Conservation (phyloP, 2,888 invertebrate genomes). For the Venusia cambrica region DNA sequence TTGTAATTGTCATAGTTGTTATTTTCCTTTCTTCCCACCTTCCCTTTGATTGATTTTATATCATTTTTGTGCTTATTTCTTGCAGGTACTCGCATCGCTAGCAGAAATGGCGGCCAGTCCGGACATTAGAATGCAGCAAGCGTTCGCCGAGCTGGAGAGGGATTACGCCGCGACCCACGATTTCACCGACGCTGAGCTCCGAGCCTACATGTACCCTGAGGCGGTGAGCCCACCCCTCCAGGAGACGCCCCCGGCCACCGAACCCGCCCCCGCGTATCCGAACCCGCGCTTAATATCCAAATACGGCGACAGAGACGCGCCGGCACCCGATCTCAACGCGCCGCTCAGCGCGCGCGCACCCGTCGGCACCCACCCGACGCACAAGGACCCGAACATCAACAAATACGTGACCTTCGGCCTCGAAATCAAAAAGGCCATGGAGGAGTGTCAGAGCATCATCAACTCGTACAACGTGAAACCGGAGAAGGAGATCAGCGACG, state of each 20-base stretch:
- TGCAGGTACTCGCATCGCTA: conserved; percentile 10
- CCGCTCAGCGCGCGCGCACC: conserved; percentile 57
- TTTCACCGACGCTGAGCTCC: conserved; percentile 11
- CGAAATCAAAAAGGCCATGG: conserved; percentile 73
- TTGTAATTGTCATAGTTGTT: too few relatives aligned
- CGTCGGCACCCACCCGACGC: too few relatives aligned
- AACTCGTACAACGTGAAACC: conserved; percentile 61
- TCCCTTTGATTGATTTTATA: too few relatives aligned
- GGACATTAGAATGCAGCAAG: conserved; percentile 11
- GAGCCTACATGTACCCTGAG: conserved; percentile 54
- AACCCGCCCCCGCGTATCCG: too few relatives aligned
- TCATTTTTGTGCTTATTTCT: too few relatives aligned
- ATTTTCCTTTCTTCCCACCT: too few relatives aligned
- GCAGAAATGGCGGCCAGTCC: conserved; percentile 25
- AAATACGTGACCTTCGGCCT: conserved; percentile 67
- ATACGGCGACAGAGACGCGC: conserved; percentile 41
- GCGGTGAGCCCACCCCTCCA: conserved; percentile 70
- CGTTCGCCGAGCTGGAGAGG: conserved; percentile 7
- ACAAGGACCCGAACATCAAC: conserved; percentile 56
- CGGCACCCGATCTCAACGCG: conserved; percentile 47
- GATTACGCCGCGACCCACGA: conserved; percentile 6
- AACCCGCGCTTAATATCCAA: conserved; percentile 60
- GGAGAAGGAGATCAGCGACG: conserved; percentile 39
- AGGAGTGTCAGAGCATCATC: conserved; percentile 72
- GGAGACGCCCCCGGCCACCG: conserved; percentile 65